Conservation (phyloP, 2,113 vertebrate species). For the Gavialis gangeticus region DNA sequence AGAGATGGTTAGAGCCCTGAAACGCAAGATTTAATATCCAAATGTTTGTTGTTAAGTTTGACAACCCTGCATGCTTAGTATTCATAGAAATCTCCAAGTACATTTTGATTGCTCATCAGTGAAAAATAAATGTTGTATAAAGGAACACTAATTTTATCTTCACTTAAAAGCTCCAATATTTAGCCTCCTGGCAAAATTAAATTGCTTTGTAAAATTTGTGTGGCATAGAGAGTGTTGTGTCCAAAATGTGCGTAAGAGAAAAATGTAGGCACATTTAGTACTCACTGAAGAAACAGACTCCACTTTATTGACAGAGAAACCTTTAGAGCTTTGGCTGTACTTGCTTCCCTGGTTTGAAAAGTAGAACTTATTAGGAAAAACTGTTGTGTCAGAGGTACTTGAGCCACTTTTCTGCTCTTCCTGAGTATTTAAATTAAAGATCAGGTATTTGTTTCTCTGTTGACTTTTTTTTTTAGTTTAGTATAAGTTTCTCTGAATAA, state of each 20-base stretch:
- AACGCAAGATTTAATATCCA: neutral
- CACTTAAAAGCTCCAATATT: conserved; percentile 6
- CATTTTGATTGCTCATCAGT: neutral
- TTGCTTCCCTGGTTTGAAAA: conserved; percentile 70
- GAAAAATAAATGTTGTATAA: neutral
- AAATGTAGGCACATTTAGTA: conserved; percentile 29
- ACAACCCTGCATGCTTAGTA: accelerated
- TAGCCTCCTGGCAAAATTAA: conserved; percentile 41
- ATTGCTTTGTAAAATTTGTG: conserved; percentile 7
- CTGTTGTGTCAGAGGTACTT: conserved; percentile 64
- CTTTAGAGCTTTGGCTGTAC: conserved; percentile 54
- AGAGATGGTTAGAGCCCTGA: neutral
- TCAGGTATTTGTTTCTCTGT: neutral
- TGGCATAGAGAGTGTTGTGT: neutral
- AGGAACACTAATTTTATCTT: neutral
- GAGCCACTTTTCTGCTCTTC: conserved; percentile 61
- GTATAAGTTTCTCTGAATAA: neutral
- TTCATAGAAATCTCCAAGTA: neutral
- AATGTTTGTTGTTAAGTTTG: neutral
- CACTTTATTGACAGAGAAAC: conserved; percentile 61
- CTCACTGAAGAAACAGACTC: conserved; percentile 57
- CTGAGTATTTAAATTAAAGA: conserved; percentile 45
- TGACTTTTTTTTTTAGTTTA: too few species aligned
- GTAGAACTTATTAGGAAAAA: conserved; percentile 65
- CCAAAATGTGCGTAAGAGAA: conserved; percentile 52